A percentile compares a stretch with the other conserved stretches of the same genome.
phyloP scores from a whole-genome alignment of 1,140 invertebrate genomes.

The Contarinia nasturtii region DNA sequence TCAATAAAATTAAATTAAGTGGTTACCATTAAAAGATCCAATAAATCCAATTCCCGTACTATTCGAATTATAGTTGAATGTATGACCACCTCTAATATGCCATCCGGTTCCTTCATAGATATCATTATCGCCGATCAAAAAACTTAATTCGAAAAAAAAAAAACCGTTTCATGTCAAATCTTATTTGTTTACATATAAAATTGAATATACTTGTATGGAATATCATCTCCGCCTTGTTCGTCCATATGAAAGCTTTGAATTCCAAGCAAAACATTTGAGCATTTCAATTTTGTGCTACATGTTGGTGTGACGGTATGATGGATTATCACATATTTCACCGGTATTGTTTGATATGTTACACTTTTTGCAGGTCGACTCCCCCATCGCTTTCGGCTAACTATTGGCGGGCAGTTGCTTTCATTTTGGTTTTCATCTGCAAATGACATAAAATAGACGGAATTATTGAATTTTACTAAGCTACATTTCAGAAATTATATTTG shows the following conservation, averaged over 20 bases:
- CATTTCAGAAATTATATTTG: too few species aligned
- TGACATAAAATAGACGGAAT: slow-evolving; percentile 30
- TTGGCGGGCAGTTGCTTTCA: slow-evolving; percentile 10
- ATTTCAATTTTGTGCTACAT: slow-evolving; percentile 30
- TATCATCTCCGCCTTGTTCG: slow-evolving; percentile 13
- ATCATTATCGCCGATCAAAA: slow-evolving; percentile 55
- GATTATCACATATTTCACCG: slow-evolving; percentile 39
- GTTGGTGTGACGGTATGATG: slow-evolving; percentile 42
- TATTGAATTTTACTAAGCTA: too few species aligned
- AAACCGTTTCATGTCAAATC: slow-evolving; percentile 1
- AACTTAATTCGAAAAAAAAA: slow-evolving; percentile 27
- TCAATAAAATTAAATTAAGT: neutral
- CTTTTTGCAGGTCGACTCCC: slow-evolving; percentile 22
- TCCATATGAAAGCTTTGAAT: slow-evolving; percentile 18
- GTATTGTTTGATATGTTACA: slow-evolving; percentile 31
- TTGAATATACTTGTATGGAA: slow-evolving; percentile 18
- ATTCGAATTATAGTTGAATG: slow-evolving; percentile 38
- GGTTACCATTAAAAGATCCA: slow-evolving; percentile 38
- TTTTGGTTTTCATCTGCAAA: slow-evolving; percentile 17
- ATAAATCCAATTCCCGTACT: slow-evolving; percentile 51
- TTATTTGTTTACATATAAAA: neutral
- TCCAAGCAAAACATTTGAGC: slow-evolving; percentile 13
- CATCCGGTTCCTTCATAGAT: slow-evolving; percentile 61
- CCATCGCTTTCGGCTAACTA: slow-evolving; percentile 19
- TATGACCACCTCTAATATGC: slow-evolving; percentile 50